Evolutionary conservation across 2,888 invertebrate species (phyloP).

Genomic region (Acleris laterana): DNA sequence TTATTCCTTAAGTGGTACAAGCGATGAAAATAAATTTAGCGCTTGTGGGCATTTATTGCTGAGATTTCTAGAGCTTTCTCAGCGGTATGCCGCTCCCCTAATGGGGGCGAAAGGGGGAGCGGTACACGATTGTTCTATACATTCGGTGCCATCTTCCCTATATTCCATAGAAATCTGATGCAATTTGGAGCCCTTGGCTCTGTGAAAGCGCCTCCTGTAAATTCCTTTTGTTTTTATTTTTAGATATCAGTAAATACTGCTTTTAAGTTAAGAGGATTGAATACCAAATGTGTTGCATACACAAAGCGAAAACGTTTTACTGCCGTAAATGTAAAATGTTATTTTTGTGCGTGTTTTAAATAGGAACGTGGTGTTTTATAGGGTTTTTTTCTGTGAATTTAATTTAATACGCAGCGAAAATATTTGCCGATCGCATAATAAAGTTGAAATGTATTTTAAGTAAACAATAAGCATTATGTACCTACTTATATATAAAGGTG

Average conservation of each 20-base stretch:
- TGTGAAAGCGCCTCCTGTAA: neutral
- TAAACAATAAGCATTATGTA: too few species aligned
- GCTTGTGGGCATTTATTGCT: constrained; percentile 79
- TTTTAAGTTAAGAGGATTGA: constrained; percentile 3
- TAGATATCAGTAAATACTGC: neutral
- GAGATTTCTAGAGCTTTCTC: constrained; percentile 75
- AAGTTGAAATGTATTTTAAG: too few species aligned
- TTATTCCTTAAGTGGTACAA: constrained; percentile 81
- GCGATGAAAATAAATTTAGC: constrained; percentile 82
- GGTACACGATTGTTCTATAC: too few species aligned
- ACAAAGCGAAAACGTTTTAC: neutral
- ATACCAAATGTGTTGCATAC: neutral
- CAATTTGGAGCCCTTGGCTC: too few species aligned
- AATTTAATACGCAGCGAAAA: too few species aligned
- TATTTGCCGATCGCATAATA: too few species aligned
- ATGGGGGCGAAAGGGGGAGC: constrained; percentile 46
- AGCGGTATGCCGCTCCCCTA: constrained; percentile 52
- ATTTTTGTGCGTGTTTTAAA: neutral
- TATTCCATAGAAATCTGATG: too few species aligned
- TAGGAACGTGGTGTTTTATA: too few species aligned
- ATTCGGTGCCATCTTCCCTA: too few species aligned
- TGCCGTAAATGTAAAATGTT: neutral
- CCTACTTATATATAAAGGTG: too few species aligned
- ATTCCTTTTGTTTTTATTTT: constrained; percentile 21
- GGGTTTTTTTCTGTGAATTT: too few species aligned